Conservation (phyloP, 2,113 vertebrate genomes). For the Phalacrocorax aristotelis region DNA sequence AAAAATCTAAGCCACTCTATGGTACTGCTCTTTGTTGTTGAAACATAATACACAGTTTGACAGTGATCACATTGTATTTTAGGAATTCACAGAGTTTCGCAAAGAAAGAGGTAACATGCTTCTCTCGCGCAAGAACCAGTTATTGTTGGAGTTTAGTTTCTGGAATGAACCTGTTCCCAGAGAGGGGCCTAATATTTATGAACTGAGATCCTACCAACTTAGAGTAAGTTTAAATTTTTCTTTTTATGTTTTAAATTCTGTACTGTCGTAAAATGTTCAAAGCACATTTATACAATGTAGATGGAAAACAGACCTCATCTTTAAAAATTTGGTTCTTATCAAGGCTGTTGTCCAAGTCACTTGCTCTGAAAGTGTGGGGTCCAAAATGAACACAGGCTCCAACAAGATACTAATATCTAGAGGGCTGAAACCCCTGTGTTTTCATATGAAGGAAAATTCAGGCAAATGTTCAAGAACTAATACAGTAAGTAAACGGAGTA, state of each 20-base stretch:
- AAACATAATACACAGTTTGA: not conserved
- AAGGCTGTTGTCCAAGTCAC: not conserved
- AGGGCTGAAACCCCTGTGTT: not conserved
- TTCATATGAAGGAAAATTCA: not conserved
- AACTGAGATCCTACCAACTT: conserved; percentile 94
- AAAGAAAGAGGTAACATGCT: conserved; percentile 92
- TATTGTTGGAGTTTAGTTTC: conserved; percentile 96
- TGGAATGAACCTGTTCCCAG: conserved; percentile 94
- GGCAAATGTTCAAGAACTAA: not conserved
- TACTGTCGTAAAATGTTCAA: not conserved
- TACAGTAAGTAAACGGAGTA: not conserved
- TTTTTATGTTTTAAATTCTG: not conserved
- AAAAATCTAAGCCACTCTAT: accelerated
- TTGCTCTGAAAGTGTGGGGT: not conserved
- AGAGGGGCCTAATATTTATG: conserved; percentile 92
- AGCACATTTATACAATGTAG: not conserved
- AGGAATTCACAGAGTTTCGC: conserved; percentile 90
- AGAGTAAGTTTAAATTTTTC: conserved; percentile 78
- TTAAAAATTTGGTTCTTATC: not conserved
- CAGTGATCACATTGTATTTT: not conserved
- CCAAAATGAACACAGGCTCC: not conserved
- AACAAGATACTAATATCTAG: not conserved
- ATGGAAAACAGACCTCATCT: not conserved
- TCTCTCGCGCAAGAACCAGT: conserved; percentile 91
- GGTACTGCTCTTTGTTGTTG: not conserved